Conservation (phyloP, 2,888 invertebrate species). For the Euclidia mi region DNA sequence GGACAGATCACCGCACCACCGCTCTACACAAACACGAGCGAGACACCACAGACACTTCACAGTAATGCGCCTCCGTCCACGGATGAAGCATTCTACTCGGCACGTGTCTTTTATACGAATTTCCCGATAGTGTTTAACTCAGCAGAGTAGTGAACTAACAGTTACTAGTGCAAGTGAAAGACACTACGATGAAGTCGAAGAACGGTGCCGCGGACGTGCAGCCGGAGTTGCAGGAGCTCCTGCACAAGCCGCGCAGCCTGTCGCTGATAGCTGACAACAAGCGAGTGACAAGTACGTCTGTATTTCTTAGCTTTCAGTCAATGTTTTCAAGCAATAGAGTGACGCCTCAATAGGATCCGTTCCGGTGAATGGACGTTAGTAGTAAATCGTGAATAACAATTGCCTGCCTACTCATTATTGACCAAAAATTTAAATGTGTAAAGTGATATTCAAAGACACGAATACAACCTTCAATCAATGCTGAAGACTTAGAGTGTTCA, state of each 20-base stretch:
- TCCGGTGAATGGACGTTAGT: constrained; percentile 73
- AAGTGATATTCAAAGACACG: constrained; percentile 40
- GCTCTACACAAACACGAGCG: constrained; percentile 59
- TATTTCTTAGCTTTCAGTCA: constrained; percentile 62
- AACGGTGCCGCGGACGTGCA: constrained; percentile 65
- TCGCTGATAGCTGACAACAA: constrained; percentile 69
- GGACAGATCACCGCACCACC: constrained; percentile 40
- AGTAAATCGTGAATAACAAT: constrained; percentile 69
- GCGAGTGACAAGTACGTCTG: constrained; percentile 79
- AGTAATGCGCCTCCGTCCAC: constrained; percentile 72
- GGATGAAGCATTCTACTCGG: constrained; percentile 43
- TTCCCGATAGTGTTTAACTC: constrained; percentile 38
- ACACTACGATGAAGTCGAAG: constrained; percentile 73
- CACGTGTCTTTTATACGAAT: constrained; percentile 22
- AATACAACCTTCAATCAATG: constrained; percentile 43
- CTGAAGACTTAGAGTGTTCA: constrained; percentile 18
- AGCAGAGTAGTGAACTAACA: constrained; percentile 50
- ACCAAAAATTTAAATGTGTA: constrained; percentile 56
- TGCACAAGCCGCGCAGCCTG: constrained; percentile 76
- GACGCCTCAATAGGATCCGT: constrained; percentile 77
- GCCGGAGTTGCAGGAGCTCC: constrained; percentile 82
- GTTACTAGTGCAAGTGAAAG: constrained; percentile 64
- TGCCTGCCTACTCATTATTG: constrained; percentile 55
- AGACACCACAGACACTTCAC: constrained; percentile 61
- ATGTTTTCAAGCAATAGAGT: constrained; percentile 60